Evolutionary conservation across 2,888 invertebrate genomes (phyloP).

Genomic region (Phaedon cochleariae): DNA sequence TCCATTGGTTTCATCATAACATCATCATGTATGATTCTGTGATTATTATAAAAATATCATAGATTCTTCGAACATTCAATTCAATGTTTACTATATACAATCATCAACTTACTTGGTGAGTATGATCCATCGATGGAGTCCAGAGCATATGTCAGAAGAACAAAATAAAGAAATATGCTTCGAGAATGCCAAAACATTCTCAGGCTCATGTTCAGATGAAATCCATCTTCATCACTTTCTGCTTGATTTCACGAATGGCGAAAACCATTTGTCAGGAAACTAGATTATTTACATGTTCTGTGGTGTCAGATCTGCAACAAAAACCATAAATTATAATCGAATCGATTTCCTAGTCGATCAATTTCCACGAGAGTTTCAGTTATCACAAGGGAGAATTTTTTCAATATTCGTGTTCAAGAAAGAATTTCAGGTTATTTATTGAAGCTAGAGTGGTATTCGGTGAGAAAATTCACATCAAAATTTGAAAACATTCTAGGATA

Average conservation of each 20-base stretch:
- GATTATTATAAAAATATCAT: too few relatives aligned
- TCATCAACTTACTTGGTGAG: neutral
- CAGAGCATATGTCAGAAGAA: conserved; percentile 16
- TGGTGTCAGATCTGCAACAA: neutral
- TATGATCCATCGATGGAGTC: conserved; percentile 2
- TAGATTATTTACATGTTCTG: neutral
- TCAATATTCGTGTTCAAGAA: too few relatives aligned
- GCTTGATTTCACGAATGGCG: neutral
- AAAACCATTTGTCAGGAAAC: neutral
- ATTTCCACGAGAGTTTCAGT: too few relatives aligned
- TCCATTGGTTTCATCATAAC: too few relatives aligned
- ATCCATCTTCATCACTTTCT: conserved; percentile 22
- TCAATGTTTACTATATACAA: neutral
- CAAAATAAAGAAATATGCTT: conserved; percentile 20
- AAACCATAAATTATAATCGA: neutral
- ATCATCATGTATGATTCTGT: too few relatives aligned
- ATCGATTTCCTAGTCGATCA: too few relatives aligned
- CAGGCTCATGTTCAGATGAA: conserved; percentile 24
- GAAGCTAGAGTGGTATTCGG: too few relatives aligned
- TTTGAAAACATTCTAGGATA: too few relatives aligned
- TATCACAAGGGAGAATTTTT: too few relatives aligned
- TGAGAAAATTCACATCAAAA: too few relatives aligned
- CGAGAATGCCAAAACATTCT: conserved; percentile 31
- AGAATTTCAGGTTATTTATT: too few relatives aligned
- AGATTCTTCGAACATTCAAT: too few relatives aligned